Base-by-base conservation (phyloP, 2,888 invertebrate species). In the Eupithecia vulgata region DNA sequence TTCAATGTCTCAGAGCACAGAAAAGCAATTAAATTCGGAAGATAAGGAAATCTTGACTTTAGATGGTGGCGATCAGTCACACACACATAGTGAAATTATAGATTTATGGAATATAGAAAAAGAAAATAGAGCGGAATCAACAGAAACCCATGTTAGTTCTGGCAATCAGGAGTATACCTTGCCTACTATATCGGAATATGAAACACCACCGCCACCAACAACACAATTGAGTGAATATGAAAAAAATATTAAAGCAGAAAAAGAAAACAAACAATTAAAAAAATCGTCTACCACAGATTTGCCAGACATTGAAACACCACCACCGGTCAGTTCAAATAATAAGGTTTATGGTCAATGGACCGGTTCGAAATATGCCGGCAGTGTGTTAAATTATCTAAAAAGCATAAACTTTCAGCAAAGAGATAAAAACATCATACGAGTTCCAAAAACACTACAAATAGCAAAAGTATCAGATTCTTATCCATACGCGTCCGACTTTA, bases 331-430 rank as follows among this genome's bases (percentile, higher is more conserved):
- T 37, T 83, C 82, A 70, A 84, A 88, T 76, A 79, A 80, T 13
- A 89, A 88, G 78, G 87, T 90, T 13, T 92, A 90, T 72, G 91
- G 91, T 4, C 91, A 92, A 77, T 92, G 92, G 92, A 89, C 90
- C 10, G 88, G 88, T 80, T 88, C 91, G 1, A 91, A 89, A 79
- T 92, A 90, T 81, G 91, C 91, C 15, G 88, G 88, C 1, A 90
- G 80, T 72, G 92, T 93, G 34, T 84, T 93, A 76, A 90, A 91
- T 83, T 92, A 92, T 79, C 78, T 94, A 0, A 93, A 92, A 85
- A 90, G 82, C 72, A 89, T 88, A 1, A 90, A 91, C 72, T 84
- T 85, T 65, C 82, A 88, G 59, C 82, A 84, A 10, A 87, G 80
- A 74, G 87, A 88, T 45, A 77, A 81, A n/a, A 35, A 69, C 8